Evolutionary conservation across 2,888 invertebrate genomes (phyloP), one percentile per base, ranked within the genome.

Genomic region (Eristalis arbustorum): DNA sequence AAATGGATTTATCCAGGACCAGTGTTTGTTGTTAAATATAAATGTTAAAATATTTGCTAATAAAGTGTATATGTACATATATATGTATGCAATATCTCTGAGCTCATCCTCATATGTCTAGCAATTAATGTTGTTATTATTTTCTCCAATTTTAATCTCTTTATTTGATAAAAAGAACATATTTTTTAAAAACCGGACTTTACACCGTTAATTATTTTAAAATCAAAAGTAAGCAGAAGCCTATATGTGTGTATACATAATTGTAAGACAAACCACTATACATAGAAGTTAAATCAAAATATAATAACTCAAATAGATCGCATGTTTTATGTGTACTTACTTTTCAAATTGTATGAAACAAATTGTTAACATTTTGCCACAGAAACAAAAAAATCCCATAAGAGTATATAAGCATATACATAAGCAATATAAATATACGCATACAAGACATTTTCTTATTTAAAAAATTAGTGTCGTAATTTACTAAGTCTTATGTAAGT

Each of bases 241-340:
- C 42, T 66, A 56, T 49, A 68, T 68, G 68, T 68, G 18, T 71
- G 31, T 66, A 34, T 80, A 56, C 73, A 61, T 61, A 31, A 59
- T 57, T 81, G 62, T 62, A 64, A 72, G 13, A 34, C 64, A 72
- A 31, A 62, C 22, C 14, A 72, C 37, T n/a, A 40, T 40, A 49
- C 49, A 63, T 8, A 63, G 18, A 62, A 69, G 75, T 69, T 23
- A 78, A 63, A 64, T 56, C 31, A 64, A n/a, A 71, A 56, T 40
- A 56, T 40, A 34, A 42, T 57, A 57, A n/a, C n/a, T n/a, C 28
- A 77, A 31, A 76, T n/a, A 78, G 71, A 63, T 82, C 85, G 77
- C 85, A 87, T 87, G 82, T 82, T 87, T 57, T 71, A 82, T 87
- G 85, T 82, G 85, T 87, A 87, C 85, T 87, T 82, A 87, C 85